These are phyloP conservation scores for Zoroaster sp. DNA, from an alignment of 53 echinoderm and acorn worm genomes.

Conservation along the genomic window DNA sequence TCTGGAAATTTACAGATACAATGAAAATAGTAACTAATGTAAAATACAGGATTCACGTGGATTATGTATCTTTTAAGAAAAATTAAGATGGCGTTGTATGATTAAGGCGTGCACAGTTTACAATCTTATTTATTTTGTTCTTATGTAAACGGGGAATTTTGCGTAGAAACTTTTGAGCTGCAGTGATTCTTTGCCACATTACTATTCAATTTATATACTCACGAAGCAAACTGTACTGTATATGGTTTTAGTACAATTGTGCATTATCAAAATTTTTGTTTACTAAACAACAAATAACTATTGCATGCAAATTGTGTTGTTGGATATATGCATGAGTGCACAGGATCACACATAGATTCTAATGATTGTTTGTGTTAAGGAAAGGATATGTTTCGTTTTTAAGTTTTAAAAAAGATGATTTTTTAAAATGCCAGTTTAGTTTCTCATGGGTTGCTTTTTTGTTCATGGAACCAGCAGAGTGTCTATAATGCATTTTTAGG, in stretches of 20 bases:
- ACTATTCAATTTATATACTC: not conserved
- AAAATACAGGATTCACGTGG: too few relatives aligned
- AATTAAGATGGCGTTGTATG: too few relatives aligned
- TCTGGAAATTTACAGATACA: too few relatives aligned
- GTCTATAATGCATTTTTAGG: not conserved
- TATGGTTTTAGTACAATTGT: not conserved
- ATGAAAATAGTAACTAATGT: too few relatives aligned
- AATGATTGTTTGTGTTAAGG: not conserved
- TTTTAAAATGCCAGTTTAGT: not conserved
- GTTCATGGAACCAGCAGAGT: not conserved
- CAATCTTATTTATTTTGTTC: too few relatives aligned
- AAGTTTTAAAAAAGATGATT: not conserved
- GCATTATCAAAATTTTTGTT: not conserved
- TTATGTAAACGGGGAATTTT: not conserved
- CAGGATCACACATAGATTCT: not conserved
- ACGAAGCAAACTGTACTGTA: not conserved
- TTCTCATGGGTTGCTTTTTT: not conserved
- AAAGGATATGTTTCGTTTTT: not conserved
- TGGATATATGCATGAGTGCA: not conserved
- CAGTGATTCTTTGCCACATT: not conserved
- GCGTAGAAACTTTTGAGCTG: not conserved
- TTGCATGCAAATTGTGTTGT: not conserved
- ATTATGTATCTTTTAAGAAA: too few relatives aligned
- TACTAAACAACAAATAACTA: not conserved
- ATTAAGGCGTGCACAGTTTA: too few relatives aligned